Evolutionary conservation across 2,113 vertebrate genomes (phyloP), one percentile per base, ranked within the genome.

Genomic region (Thunnus thynnus): DNA sequence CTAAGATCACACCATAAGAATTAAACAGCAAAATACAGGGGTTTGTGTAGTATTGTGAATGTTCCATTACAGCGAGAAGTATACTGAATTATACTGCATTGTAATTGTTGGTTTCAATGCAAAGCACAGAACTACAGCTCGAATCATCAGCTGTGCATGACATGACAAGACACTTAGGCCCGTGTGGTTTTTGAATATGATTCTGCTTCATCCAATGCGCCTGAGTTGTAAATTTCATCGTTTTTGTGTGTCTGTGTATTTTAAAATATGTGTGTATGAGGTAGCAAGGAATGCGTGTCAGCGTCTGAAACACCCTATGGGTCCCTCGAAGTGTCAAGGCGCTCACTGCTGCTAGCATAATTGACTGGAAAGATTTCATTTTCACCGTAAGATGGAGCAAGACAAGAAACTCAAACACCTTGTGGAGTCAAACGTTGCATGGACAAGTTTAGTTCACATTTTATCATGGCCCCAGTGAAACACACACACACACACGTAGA

Each of bases 331-430:
- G 86, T 89, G 85, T 86, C 83, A 72, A 56, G 76, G 61, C 47
- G 11, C 71, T 85, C 79, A 81, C 61, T 61, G 74, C 72, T 79
- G 75, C 83, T 71, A 72, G 74, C 55, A 89, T 90, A 88, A 92
- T 86, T 89, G 86, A 88, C 84, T 87, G 82, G 86, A 91, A 89
- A 87, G 83, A 89, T 91, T 89, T 88, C 68, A 90, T 92, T 88
- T 92, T 83, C 83, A 79, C 78, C 79, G 61, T 71, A 84, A 85
- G 89, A 82, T 44, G 32, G 65, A 76, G 78, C 64, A 78, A 85
- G 82, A 82, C 78, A 72, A 88, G 79, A 76, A 77, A 60, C 73
- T 80, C 76, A 57, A 81, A 89, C 66, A 79, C 70, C 80, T 84
- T 16, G 58, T 72, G 50, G 50, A 80, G 88, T 82, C 68, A 72